Evolutionary conservation across 2,797 vertebrate species (phyloP), one percentile per base, ranked within the genome.

Genomic region (Cirrhinus molitorella): DNA sequence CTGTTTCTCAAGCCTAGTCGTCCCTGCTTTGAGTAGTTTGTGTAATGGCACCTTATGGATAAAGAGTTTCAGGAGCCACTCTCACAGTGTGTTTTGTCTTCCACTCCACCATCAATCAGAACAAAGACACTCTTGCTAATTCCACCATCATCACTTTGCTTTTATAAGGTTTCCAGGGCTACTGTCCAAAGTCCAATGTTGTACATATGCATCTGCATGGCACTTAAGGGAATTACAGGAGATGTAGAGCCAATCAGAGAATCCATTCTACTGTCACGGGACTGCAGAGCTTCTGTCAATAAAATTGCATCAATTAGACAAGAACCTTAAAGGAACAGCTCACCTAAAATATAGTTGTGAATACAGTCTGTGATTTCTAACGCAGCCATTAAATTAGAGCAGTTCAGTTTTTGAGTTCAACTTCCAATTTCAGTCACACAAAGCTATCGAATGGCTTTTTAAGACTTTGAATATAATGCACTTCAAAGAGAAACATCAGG

Each of bases 151-250:
- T 78, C 53, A 65, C 61, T 53, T 63, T 61, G 34, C 73, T 80
- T 77, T 21, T 9, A 23, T 66, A 37, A 49, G 76, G 66, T 40
- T 63, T 57, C 34, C 23, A 51, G 66, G 55, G 77, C 28, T 23
- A 31, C 31, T 63, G 28, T 17, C 59, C 59, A 63, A 25, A 63
- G 59, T 63, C 7, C 7, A 9, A 17, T 31, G 25, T 31, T 31
- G 59, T 17, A 2, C 14, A 55, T 67, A 47, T 43, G 5, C 55
- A 80, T 85, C 59, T 77, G n/a, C 53, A 47, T 45, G 72, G 83
- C 83, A 83, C 87, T 85, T 85, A 82, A 79, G 83, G 81, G 87
- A 85, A 85, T 87, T 72, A 71, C 74, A 17, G 31, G 45, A 86
- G 75, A 75, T 49, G 68, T 14, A 65, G 61, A 59, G 34, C 55